phyloP scores from a whole-genome alignment of 1,140 invertebrate species.

The Belonocnema kinseyi region DNA sequence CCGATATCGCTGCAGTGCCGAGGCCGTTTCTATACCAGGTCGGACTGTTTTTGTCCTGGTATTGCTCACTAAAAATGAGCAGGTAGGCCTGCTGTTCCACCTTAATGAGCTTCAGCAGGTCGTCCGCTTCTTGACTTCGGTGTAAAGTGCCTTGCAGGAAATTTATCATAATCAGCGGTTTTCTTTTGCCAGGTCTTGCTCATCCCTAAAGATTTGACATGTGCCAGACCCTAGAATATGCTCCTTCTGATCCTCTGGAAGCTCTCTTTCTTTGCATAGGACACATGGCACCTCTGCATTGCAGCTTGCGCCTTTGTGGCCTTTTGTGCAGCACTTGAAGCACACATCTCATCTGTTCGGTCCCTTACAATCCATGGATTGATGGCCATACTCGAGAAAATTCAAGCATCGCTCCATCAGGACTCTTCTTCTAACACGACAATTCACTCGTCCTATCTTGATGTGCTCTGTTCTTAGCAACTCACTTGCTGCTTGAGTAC shows the following conservation, averaged over 20 bases:
- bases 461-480: not conserved
- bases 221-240: not conserved
- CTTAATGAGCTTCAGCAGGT: constrained; percentile 23
- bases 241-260: not conserved
- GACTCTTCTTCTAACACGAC: not conserved
- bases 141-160: constrained; percentile 10
- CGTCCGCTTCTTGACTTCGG: not conserved
- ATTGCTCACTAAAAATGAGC: too few species aligned
- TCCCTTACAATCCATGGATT: not conserved
- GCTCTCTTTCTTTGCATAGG: not conserved
- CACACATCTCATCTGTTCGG: not conserved
- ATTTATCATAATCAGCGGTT: not conserved
- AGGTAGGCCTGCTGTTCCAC: too few species aligned
- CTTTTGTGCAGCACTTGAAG: not conserved
- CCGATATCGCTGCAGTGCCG: too few species aligned
- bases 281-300: not conserved
- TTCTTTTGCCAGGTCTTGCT: not conserved
- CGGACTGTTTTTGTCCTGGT: too few species aligned
- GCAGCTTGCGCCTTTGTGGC: not conserved
- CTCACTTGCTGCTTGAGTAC: too few species aligned
- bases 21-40: too few species aligned
- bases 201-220: not conserved
- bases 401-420: not conserved
- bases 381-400: not conserved
- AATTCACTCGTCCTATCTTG: not conserved